phyloP scores from a whole-genome alignment of 92 coral and sea anemone species.

The Palythoa grandiflora region DNA sequence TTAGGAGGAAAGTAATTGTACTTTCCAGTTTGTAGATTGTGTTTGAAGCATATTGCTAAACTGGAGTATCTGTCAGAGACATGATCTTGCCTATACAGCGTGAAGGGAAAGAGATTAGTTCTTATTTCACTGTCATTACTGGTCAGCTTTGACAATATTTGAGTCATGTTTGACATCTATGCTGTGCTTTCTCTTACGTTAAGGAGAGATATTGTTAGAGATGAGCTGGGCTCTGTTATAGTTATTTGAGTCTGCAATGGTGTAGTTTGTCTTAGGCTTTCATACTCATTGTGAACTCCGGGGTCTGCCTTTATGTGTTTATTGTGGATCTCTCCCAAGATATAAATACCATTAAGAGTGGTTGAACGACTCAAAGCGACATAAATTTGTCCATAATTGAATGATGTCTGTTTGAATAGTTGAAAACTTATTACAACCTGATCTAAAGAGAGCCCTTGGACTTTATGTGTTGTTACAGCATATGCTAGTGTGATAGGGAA shows the following conservation, averaged over 20 bases:
- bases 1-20: slow-evolving; percentile 25
- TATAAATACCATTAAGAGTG: slow-evolving; percentile 39
- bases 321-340: slow-evolving; percentile 30
- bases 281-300: slow-evolving; percentile 12
- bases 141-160: slow-evolving; percentile 54
- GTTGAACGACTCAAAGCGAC: slow-evolving; percentile 64
- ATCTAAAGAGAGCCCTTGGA: background rate
- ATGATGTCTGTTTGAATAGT: background rate
- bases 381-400: slow-evolving; percentile 1
- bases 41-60: slow-evolving; percentile 51
- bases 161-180: slow-evolving; percentile 49
- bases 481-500: slow-evolving; percentile 45
- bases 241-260: slow-evolving; percentile 24
- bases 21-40: slow-evolving; percentile 3
- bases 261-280: slow-evolving; percentile 11
- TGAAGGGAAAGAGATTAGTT: slow-evolving; percentile 41
- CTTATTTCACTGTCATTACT: slow-evolving; percentile 11
- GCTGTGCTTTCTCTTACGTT: slow-evolving; percentile 70
- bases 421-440: slow-evolving; percentile 2
- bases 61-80: slow-evolving; percentile 61
- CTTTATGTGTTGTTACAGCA: slow-evolving; percentile 28
- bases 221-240: slow-evolving; percentile 15
- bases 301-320: slow-evolving; percentile 48
- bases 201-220: slow-evolving; percentile 50
- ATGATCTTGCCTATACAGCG: slow-evolving; percentile 66